These are phyloP conservation scores for Merluccius polli DNA, from an alignment of 2,797 vertebrate genomes.

Conservation along the genomic window DNA sequence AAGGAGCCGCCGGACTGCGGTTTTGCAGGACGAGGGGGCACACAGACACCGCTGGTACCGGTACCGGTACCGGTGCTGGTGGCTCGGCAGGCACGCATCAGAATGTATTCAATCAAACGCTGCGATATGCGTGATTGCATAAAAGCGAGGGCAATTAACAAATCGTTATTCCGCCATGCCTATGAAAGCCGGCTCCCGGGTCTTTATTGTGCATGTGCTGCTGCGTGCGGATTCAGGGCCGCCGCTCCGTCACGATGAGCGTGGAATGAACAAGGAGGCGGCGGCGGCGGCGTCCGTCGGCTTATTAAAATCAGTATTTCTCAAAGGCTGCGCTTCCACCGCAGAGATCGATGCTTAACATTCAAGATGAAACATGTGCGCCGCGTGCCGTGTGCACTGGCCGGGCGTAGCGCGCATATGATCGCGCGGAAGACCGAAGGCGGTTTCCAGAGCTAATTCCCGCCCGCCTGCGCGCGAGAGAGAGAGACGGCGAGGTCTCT, in stretches of 20 bases:
- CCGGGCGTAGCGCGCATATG: slow-evolving; percentile 1
- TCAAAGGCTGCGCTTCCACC: slow-evolving; percentile 59
- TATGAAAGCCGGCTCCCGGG: slow-evolving; percentile 30
- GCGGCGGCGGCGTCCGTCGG: too few relatives aligned
- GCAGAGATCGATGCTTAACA: slow-evolving; percentile 52
- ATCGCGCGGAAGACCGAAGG: not conserved
- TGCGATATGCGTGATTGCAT: slow-evolving; percentile 19
- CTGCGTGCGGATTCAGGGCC: slow-evolving; percentile 7
- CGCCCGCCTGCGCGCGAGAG: slow-evolving; percentile 12
- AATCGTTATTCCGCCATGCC: slow-evolving; percentile 12
- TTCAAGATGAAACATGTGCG: not conserved
- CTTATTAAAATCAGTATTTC: slow-evolving; percentile 68
- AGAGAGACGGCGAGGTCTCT: slow-evolving; percentile 31
- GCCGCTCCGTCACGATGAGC: slow-evolving; percentile 20
- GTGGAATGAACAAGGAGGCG: slow-evolving; percentile 17
- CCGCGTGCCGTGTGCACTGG: slow-evolving; percentile 9
- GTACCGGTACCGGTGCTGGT: too few relatives aligned
- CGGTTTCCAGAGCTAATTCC: slow-evolving; percentile 8
- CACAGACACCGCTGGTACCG: too few relatives aligned
- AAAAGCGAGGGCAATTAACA: slow-evolving; percentile 26
- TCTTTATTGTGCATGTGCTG: not conserved
- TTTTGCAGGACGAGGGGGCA: slow-evolving; percentile 1
- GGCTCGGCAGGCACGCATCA: not conserved
- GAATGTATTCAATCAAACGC: slow-evolving; percentile 32
- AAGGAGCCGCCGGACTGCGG: slow-evolving; percentile 10